Conservation (phyloP, 2,797 vertebrate genomes). For the Arctocebus calabarensis region DNA sequence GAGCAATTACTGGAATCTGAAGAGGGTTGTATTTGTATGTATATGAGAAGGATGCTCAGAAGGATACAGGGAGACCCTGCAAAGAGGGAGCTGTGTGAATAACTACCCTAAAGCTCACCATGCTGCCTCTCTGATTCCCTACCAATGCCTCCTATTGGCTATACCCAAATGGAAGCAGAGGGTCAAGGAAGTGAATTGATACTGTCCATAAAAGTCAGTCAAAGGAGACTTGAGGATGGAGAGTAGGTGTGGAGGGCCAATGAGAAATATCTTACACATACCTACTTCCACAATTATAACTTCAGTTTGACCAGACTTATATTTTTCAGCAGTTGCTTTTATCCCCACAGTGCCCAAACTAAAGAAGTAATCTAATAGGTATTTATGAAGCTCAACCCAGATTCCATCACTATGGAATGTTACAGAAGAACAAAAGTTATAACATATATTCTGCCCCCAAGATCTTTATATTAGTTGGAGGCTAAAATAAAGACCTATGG, state of each 20-base stretch:
- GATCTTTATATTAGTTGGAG: not conserved
- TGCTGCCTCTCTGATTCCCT: not conserved
- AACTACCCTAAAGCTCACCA: not conserved
- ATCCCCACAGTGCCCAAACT: not conserved
- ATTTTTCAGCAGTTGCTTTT: slow-evolving; percentile 27
- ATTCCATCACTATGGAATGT: not conserved
- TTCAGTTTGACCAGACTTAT: not conserved
- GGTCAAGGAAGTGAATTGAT: not conserved
- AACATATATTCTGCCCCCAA: slow-evolving; percentile 16
- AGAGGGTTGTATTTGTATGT: not conserved
- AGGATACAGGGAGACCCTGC: not conserved
- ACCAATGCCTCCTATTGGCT: not conserved
- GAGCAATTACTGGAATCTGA: not conserved
- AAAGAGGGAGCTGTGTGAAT: not conserved
- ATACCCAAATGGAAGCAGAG: slow-evolving; percentile 7
- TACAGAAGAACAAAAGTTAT: not conserved
- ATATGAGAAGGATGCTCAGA: not conserved
- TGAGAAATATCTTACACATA: not conserved
- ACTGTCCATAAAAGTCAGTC: not conserved
- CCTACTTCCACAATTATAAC: not conserved
- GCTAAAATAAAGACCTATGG: not conserved
- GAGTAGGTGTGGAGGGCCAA: not conserved
- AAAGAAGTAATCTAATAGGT: slow-evolving; percentile 12
- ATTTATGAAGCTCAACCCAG: not conserved
- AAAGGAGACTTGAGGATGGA: not conserved